Evolutionary conservation across 2,888 invertebrate species (phyloP).

Genomic region (Tethea ocularis): DNA sequence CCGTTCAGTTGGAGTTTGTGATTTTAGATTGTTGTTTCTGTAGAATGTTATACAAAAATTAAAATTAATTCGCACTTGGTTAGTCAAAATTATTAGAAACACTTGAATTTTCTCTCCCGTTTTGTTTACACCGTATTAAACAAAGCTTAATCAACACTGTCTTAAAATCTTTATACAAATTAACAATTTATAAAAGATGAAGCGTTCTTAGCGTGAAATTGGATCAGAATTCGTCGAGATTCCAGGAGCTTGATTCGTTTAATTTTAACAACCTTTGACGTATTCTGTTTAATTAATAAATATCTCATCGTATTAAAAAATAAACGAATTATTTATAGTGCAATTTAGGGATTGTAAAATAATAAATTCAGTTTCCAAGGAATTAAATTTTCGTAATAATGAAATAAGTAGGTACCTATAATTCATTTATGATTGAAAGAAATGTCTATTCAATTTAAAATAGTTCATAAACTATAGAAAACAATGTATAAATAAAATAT

Average conservation of each 20-base stretch:
- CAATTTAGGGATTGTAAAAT: no score
- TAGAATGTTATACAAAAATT: conserved; percentile 8
- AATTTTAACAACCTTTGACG: conserved; percentile 29
- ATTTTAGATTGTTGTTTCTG: conserved; percentile 19
- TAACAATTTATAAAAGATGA: conserved; percentile 60
- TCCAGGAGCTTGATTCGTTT: conserved; percentile 49
- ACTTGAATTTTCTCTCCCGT: neutral
- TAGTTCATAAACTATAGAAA: no score
- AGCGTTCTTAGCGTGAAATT: conserved; percentile 59
- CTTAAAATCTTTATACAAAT: conserved; percentile 54
- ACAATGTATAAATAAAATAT: no score
- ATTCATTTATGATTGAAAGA: no score
- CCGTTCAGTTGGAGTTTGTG: conserved; percentile 14
- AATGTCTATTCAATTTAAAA: no score
- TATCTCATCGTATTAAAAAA: conserved; percentile 12
- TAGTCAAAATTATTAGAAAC: neutral
- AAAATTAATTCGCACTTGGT: neutral
- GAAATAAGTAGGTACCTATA: no score
- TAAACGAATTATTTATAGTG: neutral
- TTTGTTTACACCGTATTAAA: conserved; percentile 21
- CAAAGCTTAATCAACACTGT: conserved; percentile 34
- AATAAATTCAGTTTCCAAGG: no score
- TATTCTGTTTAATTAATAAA: conserved; percentile 32
- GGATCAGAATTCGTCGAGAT: conserved; percentile 51
- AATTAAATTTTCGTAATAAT: no score